Evolutionary conservation across 2,113 vertebrate genomes (phyloP), one percentile per base, ranked within the genome.

Genomic region (Argyrosomus japonicus): DNA sequence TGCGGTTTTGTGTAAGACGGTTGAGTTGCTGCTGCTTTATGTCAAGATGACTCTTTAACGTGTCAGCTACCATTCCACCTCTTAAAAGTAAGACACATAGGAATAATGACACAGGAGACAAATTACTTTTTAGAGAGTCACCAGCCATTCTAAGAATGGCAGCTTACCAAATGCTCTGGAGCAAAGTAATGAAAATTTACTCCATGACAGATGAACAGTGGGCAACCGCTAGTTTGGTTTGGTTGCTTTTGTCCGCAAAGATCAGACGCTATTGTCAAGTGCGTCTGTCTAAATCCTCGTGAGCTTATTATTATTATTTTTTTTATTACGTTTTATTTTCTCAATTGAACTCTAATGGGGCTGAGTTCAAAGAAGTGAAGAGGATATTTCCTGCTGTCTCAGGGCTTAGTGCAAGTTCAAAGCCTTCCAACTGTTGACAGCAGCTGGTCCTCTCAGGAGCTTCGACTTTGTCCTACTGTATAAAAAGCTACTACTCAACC

Each of bases 331-430:
- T 65, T 86, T 81, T 81, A 45, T 63, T 75, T 87, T 86, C 75
- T 80, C 71, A 92, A 87, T 82, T 68, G 76, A 81, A 83, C 40
- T 89, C 81, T 86, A 87, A 89, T 88, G 83, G 80, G 51, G 58
- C 47, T 0, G 40, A 84, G 85, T 91, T 94, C 89, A 93, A 92
- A 92, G 89, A 48, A 62, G 74, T 76, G 78, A 82, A 86, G 86
- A 89, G 88, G 88, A 92, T 92, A 90, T 91, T 65, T 94, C 91
- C 91, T 85, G 88, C 91, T 89, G 91, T 88, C 87, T 87, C 40
- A 40, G 48, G 78, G 83, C 85, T 91, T 87, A 89, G 84, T 45
- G 54, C 25, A 54, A n/a, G 50, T 91, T 92, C 80, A 92, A 93
- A 93, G 92, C 86, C 78, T 48, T 86, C 85, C 88, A 88, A 77